phyloP scores from a whole-genome alignment of 2,888 invertebrate species.

The Zootermopsis nevadensis region DNA sequence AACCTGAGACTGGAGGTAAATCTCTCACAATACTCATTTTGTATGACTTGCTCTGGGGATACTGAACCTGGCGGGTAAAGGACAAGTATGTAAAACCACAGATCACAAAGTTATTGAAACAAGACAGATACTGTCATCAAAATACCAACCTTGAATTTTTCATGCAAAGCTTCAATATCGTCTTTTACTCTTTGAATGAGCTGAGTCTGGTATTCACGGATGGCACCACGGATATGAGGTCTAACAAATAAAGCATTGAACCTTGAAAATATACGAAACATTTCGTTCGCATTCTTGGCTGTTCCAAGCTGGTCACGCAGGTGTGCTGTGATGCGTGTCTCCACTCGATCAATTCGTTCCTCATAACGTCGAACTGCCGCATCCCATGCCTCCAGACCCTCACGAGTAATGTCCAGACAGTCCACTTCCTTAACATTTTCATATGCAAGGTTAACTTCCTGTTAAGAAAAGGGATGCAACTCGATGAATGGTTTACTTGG shows the following conservation, averaged over 20 bases:
- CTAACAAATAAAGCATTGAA: slow-evolving; percentile 99
- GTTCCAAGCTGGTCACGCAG: slow-evolving; percentile 97
- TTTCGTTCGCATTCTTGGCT: slow-evolving; percentile 99
- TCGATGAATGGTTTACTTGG: too few relatives aligned
- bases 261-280: slow-evolving; percentile 98
- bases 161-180: slow-evolving; percentile 97
- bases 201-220: slow-evolving; percentile 98
- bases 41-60: slow-evolving; percentile 94
- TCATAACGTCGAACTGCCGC: slow-evolving; percentile 97
- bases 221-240: slow-evolving; percentile 98
- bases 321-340: slow-evolving; percentile 97
- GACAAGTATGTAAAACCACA: not conserved
- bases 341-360: slow-evolving; percentile 97
- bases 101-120: too few relatives aligned
- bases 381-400: slow-evolving; percentile 98
- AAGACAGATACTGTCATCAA: slow-evolving; percentile 12
- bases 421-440: slow-evolving; percentile 99
- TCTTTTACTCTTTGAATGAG: slow-evolving; percentile 99
- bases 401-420: slow-evolving; percentile 95
- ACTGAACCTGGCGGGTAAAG: slow-evolving; percentile 81
- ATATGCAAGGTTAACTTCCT: slow-evolving; percentile 89
- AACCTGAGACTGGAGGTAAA: slow-evolving; percentile 96
- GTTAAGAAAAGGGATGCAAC: not conserved
- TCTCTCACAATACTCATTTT: slow-evolving; percentile 92
- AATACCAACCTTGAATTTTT: slow-evolving; percentile 89